Conservation (phyloP, 2,888 invertebrate genomes). For the Linnaemya vulpina region DNA sequence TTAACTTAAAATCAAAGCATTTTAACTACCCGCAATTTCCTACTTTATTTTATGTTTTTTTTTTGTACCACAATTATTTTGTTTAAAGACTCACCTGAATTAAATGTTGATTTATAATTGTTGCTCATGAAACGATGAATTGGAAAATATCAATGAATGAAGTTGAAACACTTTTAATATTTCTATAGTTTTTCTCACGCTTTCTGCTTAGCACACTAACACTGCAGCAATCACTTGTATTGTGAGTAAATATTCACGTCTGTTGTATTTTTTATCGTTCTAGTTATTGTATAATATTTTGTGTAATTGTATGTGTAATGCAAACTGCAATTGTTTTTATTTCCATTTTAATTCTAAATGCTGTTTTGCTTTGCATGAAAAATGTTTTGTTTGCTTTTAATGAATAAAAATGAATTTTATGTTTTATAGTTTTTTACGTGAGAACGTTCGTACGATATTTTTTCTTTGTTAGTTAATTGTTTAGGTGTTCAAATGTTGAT, state of each 20-base stretch:
- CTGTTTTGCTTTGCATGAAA: background rate
- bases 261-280: background rate
- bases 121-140: constrained; percentile 11
- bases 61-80: no score
- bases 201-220: background rate
- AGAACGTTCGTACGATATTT: background rate
- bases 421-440: background rate
- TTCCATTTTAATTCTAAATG: background rate
- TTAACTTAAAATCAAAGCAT: no score
- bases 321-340: constrained; percentile 21
- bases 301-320: background rate
- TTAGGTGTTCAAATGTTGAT: constrained; percentile 18
- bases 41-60: no score
- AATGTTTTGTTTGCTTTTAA: background rate
- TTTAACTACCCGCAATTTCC: no score
- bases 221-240: background rate
- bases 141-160: constrained; percentile 4
- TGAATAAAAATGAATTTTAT: background rate
- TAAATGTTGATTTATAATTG: background rate
- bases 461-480: constrained; percentile 23
- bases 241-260: constrained; percentile 9
- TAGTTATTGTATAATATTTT: background rate
- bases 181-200: background rate
- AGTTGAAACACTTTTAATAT: constrained; percentile 3
- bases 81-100: constrained; percentile 55